Conservation (phyloP, 2,888 invertebrate genomes). For the Odontomyia ornata region DNA sequence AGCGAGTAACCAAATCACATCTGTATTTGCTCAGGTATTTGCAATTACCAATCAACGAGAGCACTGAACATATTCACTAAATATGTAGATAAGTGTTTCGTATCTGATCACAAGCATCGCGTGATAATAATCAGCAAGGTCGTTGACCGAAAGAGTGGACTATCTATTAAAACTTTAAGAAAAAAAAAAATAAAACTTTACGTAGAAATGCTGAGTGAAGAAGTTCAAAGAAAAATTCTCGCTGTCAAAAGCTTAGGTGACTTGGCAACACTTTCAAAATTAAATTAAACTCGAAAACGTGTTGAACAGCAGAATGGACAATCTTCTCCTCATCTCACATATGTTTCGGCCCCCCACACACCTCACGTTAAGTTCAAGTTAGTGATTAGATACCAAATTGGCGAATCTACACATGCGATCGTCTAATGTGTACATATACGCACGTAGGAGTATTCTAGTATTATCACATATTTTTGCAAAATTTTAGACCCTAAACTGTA, state of each 20-base stretch:
- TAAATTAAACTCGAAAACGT: background rate
- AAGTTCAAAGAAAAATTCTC: background rate
- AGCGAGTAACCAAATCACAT: conserved; percentile 9
- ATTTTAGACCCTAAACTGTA: too few relatives aligned
- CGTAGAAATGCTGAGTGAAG: background rate
- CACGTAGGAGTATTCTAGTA: too few relatives aligned
- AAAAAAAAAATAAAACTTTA: too few relatives aligned
- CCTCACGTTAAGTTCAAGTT: too few relatives aligned
- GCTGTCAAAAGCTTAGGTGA: conserved; percentile 8
- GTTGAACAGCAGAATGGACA: background rate
- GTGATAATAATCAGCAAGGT: background rate
- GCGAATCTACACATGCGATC: too few relatives aligned
- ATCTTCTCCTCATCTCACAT: background rate
- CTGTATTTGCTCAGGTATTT: conserved; percentile 1
- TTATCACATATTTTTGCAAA: too few relatives aligned
- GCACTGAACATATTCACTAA: background rate
- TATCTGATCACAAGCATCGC: conserved; percentile 10
- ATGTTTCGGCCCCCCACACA: background rate
- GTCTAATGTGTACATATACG: too few relatives aligned
- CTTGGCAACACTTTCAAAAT: conserved; percentile 1
- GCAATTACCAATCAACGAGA: conserved; percentile 20
- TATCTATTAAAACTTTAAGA: too few relatives aligned
- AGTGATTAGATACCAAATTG: too few relatives aligned
- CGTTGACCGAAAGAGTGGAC: conserved; percentile 1
- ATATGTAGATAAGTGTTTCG: background rate